Evolutionary conservation across 64 coral and sea anemone species (phyloP), one percentile per base, ranked within the genome.

Genomic region (Exaiptasia diaphana): DNA sequence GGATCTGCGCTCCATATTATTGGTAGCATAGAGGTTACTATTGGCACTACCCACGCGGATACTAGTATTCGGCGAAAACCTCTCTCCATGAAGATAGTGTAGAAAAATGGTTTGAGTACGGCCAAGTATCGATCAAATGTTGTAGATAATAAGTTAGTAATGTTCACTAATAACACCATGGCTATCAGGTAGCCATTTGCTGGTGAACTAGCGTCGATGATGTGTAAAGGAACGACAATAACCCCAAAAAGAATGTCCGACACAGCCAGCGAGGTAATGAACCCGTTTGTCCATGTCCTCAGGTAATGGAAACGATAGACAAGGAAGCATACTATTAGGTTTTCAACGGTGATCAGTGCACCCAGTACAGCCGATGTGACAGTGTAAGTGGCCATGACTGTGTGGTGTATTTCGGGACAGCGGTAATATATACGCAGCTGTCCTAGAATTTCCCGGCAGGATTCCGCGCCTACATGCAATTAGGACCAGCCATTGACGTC

Each of bases 71-170:
- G 73, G 38, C 41, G 30, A 31, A 88, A 88, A n/a, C 43, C 43
- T 62, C 64, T 88, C 41, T 34, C 77, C 21, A 69, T 59, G 48
- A 58, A 53, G 4, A 67, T 80, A 8, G 75, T 52, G 45, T 88
- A 88, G 2, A 75, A 36, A 30, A 88, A 60, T n/a, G 85, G 85
- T 68, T 78, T 88, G 46, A 78, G 67, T 31, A 88, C 85, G 10
- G 85, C 85, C 0, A 88, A 26, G 61, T 72, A 88, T 71, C 85
- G 25, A 20, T 88, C 85, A 36, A 88, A 53, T n/a, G 85, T 88
- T 5, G 68, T 67, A 52, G 50, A 67, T 28, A 77, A 79, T 32
- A 88, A 20, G 71, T 81, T 88, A 13, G 75, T 60, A 29, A 88
- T 68, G 36, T 78, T 78, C 41, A 68, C 67, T 12, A 81, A 52